Base-by-base conservation (phyloP, 92 coral and sea anemone species). In the Chrysogorgia sp. region DNA sequence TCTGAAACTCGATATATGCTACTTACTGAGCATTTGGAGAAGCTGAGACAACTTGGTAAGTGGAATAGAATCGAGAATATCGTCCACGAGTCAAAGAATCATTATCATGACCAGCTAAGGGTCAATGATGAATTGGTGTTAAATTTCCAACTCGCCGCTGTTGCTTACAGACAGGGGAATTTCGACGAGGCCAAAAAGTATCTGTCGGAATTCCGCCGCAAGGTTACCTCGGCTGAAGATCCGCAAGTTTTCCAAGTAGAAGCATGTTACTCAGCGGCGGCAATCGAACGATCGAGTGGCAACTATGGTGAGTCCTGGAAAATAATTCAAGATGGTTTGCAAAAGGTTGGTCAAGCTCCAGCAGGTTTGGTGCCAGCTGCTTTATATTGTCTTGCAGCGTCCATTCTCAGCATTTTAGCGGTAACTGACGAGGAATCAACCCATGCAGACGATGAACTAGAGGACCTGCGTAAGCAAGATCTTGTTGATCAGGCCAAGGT, bases 211-310 rank as follows among this genome's bases (percentile, higher is more conserved):
- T 61, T 72, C 31, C 49, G 77, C 14, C 15, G 34, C 1, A 67
- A 7, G 10, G 34, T 58, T 40, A 1, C 53, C 8, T 26, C 40
- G 8, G 67, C 81, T 7, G 48, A 82, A 33, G 81, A 82, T 35
- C 5, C 25, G 41, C 21, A 17, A 59, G 60, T 82, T 22, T 71
- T 72, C 56, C 31, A 60, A 19, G 70, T 72, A 10, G 67, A 58
- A 41, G 52, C 40, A 30, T 19, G 47, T 1, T 68, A 71, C 29
- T n/a, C 77, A 14, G 72, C 59, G 3, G 71, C 86, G n/a, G 80
- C 86, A 30, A 37, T 82, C 40, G 86, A 71, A 63, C 81, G 86
- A 40, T 82, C 86, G 24, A 56, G 81, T 40, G 86, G 86, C 41
- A 43, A 82, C 52, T 45, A 58, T 34, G 41, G 60, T 30, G 33